Evolutionary conservation across 1,140 invertebrate species (phyloP), one percentile per base, ranked within the genome.

Genomic region (Nephotettix cincticeps): DNA sequence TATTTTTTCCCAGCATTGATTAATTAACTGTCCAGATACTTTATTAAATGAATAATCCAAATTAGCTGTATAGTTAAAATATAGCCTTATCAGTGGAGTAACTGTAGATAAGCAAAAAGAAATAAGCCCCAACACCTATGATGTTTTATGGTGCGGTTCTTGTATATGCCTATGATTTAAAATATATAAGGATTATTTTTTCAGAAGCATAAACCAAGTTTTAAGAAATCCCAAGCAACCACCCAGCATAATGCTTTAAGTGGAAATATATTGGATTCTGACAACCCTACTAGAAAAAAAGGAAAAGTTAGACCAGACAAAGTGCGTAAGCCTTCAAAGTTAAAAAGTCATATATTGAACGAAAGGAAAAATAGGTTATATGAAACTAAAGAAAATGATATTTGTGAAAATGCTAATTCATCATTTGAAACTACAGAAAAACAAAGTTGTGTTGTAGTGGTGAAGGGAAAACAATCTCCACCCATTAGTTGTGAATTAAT

Each of bases 211-310:
- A 19, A 29, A 30, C 27, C 30, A 40, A 29, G 9, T 32, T 29
- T 29, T 32, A 32, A 32, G 28, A 65, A 28, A 65, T n/a, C 17
- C 14, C 9, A 6, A 3, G 11, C 4, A 65, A 9, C 29, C 19
- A 65, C 17, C n/a, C 14, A 1, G 1, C 61, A 14, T 11, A 27
- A n/a, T 1, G n/a, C 23, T 32, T 65, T 51, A 23, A n/a, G 27
- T 25, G 61, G 28, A 3, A 65, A 65, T 23, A 65, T 65, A n/a
- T 27, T 65, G 1, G 61, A 65, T 65, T 65, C 61, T 2, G 61
- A 65, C 32, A 65, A 65, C 14, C 61, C 61, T 30, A 19, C 19
- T 32, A 3, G 32, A 29, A 65, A 23, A 40, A 28, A 32, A 65
- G 61, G 61, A 29, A 65, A 65, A 65, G 61, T 65, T 14, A 19